phyloP scores from a whole-genome alignment of 2,888 invertebrate species.

The Lottia scabra region DNA sequence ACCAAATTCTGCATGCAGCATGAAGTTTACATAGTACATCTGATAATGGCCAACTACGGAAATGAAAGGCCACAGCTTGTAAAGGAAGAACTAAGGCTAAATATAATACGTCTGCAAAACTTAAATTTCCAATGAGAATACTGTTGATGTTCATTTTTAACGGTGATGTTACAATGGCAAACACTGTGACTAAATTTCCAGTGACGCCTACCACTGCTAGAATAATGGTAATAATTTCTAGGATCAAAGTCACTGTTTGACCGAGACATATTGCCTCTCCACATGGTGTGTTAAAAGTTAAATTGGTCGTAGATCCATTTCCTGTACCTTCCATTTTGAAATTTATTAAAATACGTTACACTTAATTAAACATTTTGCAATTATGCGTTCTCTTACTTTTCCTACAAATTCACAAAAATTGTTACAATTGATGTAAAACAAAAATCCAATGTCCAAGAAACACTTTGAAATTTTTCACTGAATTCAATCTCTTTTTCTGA shows the following conservation, averaged over 20 bases:
- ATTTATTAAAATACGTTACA: neutral
- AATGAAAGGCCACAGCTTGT: conserved; percentile 53
- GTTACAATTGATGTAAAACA: too few species aligned
- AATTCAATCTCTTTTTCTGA: too few species aligned
- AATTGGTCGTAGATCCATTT: neutral
- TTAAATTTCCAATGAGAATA: conserved; percentile 56
- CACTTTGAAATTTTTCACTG: too few species aligned
- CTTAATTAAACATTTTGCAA: too few species aligned
- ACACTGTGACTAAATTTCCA: conserved; percentile 54
- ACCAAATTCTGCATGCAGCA: conserved; percentile 47
- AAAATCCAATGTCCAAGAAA: too few species aligned
- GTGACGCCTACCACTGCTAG: conserved; percentile 48
- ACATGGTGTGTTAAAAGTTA: neutral
- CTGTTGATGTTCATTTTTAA: conserved; percentile 56
- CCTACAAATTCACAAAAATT: neutral
- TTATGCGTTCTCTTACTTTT: neutral
- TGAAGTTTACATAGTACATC: conserved; percentile 38
- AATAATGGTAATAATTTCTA: conserved; percentile 45
- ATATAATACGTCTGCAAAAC: conserved; percentile 52
- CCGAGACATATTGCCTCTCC: conserved; percentile 42
- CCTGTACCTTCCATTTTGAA: neutral
- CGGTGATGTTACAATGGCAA: conserved; percentile 55
- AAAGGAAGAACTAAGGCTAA: conserved; percentile 50
- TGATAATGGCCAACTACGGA: conserved; percentile 34
- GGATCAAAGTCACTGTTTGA: conserved; percentile 33